Base-by-base conservation (phyloP, 2,113 vertebrate species). In the Tapirus terrestris region DNA sequence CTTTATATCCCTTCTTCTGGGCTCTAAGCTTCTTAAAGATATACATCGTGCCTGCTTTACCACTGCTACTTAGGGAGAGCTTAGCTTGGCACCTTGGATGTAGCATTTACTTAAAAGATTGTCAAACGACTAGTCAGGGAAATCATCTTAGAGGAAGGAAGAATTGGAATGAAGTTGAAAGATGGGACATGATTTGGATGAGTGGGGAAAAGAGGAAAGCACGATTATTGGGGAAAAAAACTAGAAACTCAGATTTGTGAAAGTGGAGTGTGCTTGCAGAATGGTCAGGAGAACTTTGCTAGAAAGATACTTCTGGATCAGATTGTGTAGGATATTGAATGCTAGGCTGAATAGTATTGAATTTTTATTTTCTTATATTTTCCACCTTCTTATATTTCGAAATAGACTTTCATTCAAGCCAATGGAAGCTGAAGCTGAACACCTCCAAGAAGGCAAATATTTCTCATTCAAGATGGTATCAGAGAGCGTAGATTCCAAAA, bases 341-440 rank as follows among this genome's bases (percentile, higher is more conserved):
- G 6, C 14, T 79, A 92, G 68, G 2, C 6, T 63, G 33, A 92
- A 23, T 17, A 94, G 6, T 51, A 92, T 20, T 90, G 36, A 29
- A 43, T 87, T 90, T 96, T 83, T 87, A 92, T 90, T 92, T 21
- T 67, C 21, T 85, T 79, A 43, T 63, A 43, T 21, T 75, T 92
- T 63, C n/a, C 1, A 65, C 1, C 5, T 81, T 86, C 39, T 95
- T 73, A 2, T 89, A 48, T 36, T 96, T 92, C 33, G 79, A 92
- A 82, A 68, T 12, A 90, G 31, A 56, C 18, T 76, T 21, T 65
- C 58, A 95, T 43, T 88, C 58, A 63, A 90, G 29, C 1, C 60
- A 95, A 76, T 80, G 51, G 14, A 93, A 91, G 63, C 29, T 80
- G 51, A 94, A 83, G 8, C 31, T 92, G n/a, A 92, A 45, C 31